Percentiles rank a stretch among this genome's conserved stretches.
Conservation (phyloP, 1,140 invertebrate genomes). For the Gerris buenoi region DNA sequence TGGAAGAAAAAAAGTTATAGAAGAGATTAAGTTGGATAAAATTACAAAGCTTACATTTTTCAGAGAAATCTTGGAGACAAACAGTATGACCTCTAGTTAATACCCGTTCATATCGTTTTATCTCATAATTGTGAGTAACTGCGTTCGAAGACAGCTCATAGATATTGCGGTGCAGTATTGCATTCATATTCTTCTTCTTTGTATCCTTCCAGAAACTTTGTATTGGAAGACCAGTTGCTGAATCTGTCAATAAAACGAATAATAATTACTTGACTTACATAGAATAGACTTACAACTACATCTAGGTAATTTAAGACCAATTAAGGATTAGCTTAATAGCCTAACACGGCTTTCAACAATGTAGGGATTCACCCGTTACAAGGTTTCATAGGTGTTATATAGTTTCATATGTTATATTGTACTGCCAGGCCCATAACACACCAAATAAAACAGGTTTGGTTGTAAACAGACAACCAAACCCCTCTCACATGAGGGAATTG, state of each 20-base stretch:
- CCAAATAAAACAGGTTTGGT: no score
- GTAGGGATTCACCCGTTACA: background rate
- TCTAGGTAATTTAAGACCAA: background rate
- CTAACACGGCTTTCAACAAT: background rate
- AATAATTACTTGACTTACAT: background rate
- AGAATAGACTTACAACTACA: background rate
- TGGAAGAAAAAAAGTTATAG: background rate
- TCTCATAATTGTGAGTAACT: background rate
- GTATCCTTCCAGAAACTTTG: background rate
- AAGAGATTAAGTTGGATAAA: background rate
- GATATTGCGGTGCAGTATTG: background rate
- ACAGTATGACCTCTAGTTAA: conserved; percentile 3
- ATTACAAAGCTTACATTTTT: background rate
- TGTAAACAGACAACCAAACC: no score
- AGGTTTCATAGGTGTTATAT: no score
- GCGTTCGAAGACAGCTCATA: background rate
- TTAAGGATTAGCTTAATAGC: background rate
- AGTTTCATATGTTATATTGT: no score
- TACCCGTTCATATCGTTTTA: conserved; percentile 9
- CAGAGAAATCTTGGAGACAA: background rate
- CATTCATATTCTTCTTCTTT: background rate
- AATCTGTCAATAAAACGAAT: conserved; percentile 34
- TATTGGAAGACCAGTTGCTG: conserved; percentile 47
- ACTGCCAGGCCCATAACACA: no score
- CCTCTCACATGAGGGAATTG: no score